Base-by-base conservation (phyloP, 2,113 vertebrate species). In the Saccopteryx leptura region DNA sequence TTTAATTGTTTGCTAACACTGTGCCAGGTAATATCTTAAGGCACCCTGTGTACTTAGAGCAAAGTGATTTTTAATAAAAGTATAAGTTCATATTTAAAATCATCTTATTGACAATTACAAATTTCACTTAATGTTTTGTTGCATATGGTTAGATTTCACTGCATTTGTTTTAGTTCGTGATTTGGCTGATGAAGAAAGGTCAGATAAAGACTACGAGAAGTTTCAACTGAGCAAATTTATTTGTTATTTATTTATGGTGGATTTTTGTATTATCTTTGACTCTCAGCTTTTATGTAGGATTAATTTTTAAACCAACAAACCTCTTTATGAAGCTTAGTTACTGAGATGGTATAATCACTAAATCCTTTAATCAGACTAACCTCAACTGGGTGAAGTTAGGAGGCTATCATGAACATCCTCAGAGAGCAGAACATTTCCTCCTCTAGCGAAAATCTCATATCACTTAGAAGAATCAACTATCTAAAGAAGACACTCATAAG, bases 111-210 rank as follows among this genome's bases (percentile, higher is more conserved):
- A 58, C 46, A 92, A 75, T 31, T 60, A 93, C 5, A 92, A 65
- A 71, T 72, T 71, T 65, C 39, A 81, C 56, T 46, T 66, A 63
- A 46, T 68, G n/a, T 71, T 88, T 75, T 74, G 9, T 74, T 65
- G 68, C 23, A 63, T 68, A 19, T 33, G 5, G 83, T 87, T 74
- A 93, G 6, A 50, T 90, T 91, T 89, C 26, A 69, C 18, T 88
- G 54, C 79, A 10, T 39, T 91, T 82, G 21, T 66, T 93, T 80
- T 75, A 69, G 46, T 94, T 81, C 88, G 26, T 23, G 71, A 87
- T 66, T 23, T 65, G 26, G 24, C 4, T 60, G 56, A 86, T 78
- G 58, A 50, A 91, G 39, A 93, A 93, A 69, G 17, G 14, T 88
- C 24, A 68, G 65, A 79, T 81, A 72, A 66, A 80, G 21, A 71